phyloP scores from a whole-genome alignment of 2,113 vertebrate species.

The Glareola pratincola region DNA sequence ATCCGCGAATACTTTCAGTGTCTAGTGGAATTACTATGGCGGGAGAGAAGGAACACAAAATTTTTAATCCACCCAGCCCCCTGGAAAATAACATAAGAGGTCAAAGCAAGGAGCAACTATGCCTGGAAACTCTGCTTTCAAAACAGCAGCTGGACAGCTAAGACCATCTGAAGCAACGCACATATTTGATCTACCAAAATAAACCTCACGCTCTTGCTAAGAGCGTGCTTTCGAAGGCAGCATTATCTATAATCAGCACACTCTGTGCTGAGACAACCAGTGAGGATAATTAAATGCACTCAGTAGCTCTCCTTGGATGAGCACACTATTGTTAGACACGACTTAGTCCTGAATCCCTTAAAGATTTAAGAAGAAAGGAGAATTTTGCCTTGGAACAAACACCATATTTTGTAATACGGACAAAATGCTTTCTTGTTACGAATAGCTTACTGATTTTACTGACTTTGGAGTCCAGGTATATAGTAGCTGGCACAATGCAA shows the following conservation, averaged over 20 bases:
- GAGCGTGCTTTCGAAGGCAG: neutral
- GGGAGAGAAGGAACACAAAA: neutral
- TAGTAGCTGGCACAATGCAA: neutral
- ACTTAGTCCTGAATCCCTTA: neutral
- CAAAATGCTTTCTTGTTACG: neutral
- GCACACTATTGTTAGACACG: neutral
- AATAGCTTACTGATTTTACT: neutral
- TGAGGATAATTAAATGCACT: slow-evolving; percentile 14
- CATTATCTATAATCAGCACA: slow-evolving; percentile 23
- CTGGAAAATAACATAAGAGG: neutral
- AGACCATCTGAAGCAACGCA: neutral
- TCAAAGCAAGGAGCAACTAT: neutral
- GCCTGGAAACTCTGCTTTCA: neutral
- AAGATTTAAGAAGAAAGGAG: neutral
- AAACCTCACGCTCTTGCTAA: neutral
- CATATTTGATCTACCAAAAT: slow-evolving; percentile 8
- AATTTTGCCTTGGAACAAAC: neutral
- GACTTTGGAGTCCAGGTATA: neutral
- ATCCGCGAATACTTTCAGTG: neutral
- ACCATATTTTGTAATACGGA: neutral
- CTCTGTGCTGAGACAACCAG: neutral
- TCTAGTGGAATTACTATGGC: neutral
- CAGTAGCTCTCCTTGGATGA: slow-evolving; percentile 6
- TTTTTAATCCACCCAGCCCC: neutral
- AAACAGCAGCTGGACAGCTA: neutral